Conservation (phyloP, 2,888 invertebrate genomes). For the Drosophila putrida region DNA sequence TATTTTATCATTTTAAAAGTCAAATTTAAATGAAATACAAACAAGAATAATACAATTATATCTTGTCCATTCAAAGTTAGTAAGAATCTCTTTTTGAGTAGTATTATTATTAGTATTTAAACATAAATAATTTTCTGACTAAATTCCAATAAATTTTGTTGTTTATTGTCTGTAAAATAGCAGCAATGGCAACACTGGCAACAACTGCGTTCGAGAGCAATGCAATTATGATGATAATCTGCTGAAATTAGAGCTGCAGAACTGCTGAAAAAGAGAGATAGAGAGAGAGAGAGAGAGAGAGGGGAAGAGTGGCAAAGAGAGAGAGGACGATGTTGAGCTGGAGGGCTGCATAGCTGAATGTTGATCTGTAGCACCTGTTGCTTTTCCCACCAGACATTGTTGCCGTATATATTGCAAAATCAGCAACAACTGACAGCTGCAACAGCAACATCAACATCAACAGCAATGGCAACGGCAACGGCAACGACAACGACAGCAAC, state of each 20-base stretch:
- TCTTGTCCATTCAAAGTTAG: neutral
- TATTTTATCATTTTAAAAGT: too few species aligned
- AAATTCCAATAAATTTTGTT: constrained; percentile 21
- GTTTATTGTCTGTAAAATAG: constrained; percentile 15
- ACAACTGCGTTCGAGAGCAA: constrained; percentile 29
- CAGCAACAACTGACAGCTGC: constrained; percentile 40
- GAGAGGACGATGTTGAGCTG: neutral
- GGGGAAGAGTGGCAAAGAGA: too few species aligned
- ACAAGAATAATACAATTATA: too few species aligned
- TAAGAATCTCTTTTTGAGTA: neutral
- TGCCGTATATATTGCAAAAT: constrained; percentile 42
- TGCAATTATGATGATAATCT: constrained; percentile 63
- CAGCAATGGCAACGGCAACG: constrained; percentile 10
- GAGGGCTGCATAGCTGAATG: constrained; percentile 21
- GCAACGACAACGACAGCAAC: constrained; percentile 10
- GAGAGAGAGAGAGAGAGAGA: neutral
- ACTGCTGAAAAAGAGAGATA: constrained; percentile 3
- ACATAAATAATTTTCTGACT: constrained; percentile 8
- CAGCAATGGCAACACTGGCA: constrained; percentile 39
- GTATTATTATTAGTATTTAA: neutral
- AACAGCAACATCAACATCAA: constrained; percentile 18
- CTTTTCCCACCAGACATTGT: constrained; percentile 72
- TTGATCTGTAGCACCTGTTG: constrained; percentile 78
- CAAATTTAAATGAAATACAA: too few species aligned
- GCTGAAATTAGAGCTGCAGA: constrained; percentile 61